phyloP scores from a whole-genome alignment of 2,888 invertebrate species.

The Pyrgus malvae region DNA sequence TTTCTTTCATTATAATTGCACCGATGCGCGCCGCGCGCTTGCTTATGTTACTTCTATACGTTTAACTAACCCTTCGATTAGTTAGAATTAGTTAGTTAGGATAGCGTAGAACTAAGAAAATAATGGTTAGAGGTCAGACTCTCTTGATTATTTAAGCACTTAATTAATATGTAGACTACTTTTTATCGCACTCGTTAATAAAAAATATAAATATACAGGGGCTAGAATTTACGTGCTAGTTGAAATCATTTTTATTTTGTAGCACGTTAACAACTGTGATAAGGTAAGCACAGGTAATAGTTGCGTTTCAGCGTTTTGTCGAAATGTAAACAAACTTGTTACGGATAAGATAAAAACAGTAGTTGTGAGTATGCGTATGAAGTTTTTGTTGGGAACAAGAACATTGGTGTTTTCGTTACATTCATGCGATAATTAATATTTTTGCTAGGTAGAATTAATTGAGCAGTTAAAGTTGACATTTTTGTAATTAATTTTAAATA shows the following conservation, averaged over 20 bases:
- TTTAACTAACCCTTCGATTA: slow-evolving; percentile 61
- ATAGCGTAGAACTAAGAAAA: slow-evolving; percentile 42
- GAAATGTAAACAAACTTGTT: slow-evolving; percentile 79
- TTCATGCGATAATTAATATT: neutral
- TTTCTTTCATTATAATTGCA: slow-evolving; percentile 76
- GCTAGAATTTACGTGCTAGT: slow-evolving; percentile 46
- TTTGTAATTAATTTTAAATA: neutral
- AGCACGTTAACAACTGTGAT: slow-evolving; percentile 69
- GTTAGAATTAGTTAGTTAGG: no score
- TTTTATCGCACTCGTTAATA: neutral
- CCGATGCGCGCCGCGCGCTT: slow-evolving; percentile 67
- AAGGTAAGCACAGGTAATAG: slow-evolving; percentile 69
- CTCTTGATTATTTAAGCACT: neutral
- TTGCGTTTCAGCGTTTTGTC: slow-evolving; percentile 77
- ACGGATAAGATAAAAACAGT: slow-evolving; percentile 78
- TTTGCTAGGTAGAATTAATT: neutral
- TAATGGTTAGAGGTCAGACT: slow-evolving; percentile 13
- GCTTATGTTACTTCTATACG: slow-evolving; percentile 63
- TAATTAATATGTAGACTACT: slow-evolving; percentile 2
- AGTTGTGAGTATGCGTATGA: slow-evolving; percentile 34
- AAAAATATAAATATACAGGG: no score
- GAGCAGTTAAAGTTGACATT: neutral
- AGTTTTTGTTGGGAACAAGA: slow-evolving; percentile 1
- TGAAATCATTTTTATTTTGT: slow-evolving; percentile 66
- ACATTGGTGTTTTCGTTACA: neutral